phyloP scores from a whole-genome alignment of 2,113 vertebrate species.

The Centropus bengalensis region DNA sequence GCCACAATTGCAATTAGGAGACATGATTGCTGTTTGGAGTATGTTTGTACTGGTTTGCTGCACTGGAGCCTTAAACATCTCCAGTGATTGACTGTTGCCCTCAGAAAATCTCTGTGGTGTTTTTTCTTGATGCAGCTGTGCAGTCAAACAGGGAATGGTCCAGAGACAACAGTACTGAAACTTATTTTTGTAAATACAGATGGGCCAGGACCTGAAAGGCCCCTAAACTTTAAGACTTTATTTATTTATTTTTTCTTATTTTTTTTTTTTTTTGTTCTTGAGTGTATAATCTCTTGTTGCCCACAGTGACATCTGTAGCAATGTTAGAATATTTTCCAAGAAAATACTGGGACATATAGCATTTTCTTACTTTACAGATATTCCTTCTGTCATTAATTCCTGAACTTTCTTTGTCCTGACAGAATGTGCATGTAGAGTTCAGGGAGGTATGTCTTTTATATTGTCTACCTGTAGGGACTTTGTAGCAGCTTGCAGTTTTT shows the following conservation, averaged over 20 bases:
- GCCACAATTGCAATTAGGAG: not conserved
- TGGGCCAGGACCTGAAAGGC: not conserved
- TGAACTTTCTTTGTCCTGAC: not conserved
- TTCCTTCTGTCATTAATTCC: not conserved
- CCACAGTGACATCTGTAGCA: not conserved
- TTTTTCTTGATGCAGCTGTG: not conserved
- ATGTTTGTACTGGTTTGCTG: not conserved
- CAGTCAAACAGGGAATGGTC: accelerated
- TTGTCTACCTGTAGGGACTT: not conserved
- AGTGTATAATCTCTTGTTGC: not conserved
- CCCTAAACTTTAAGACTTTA: not conserved
- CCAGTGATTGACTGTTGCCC: not conserved
- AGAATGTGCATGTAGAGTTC: not conserved
- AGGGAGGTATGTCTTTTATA: not conserved
- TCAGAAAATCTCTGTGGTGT: not conserved
- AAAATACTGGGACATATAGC: not conserved
- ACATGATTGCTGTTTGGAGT: not conserved
- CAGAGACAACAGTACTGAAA: accelerated
- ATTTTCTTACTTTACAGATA: not conserved
- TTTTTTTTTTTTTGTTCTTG: not conserved
- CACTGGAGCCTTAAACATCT: not conserved
- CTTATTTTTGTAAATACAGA: not conserved
- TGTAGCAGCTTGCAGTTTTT: not conserved
- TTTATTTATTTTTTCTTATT: not conserved
- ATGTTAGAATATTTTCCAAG: not conserved